Evolutionary conservation across 2,888 invertebrate genomes (phyloP).

Genomic region (Phortica magna): DNA sequence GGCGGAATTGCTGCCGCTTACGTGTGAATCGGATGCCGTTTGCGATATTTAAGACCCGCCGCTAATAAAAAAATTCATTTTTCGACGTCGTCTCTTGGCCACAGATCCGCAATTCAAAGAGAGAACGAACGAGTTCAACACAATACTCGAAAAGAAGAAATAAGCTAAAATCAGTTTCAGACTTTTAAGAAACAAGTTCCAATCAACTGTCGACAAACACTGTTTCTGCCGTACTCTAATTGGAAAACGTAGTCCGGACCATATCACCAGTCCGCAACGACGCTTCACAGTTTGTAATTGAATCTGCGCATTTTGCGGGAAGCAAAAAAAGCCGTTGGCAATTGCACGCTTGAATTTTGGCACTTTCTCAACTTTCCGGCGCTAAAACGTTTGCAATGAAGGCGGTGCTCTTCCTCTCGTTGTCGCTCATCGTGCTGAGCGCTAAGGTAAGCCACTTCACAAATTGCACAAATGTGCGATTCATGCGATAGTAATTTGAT

Average conservation of each 20-base stretch:
- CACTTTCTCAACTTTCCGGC: neutral
- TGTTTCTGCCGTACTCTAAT: neutral
- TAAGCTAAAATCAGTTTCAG: neutral
- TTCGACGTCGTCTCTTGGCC: no score
- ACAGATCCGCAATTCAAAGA: neutral
- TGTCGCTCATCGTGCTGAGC: slow-evolving; percentile 75
- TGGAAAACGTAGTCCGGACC: neutral
- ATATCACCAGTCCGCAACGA: neutral
- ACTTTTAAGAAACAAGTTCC: neutral
- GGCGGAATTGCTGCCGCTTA: no score
- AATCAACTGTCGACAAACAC: neutral
- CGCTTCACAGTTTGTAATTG: slow-evolving; percentile 21
- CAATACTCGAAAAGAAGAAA: neutral
- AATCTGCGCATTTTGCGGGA: slow-evolving; percentile 8
- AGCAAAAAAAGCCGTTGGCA: slow-evolving; percentile 39
- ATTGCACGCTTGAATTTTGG: slow-evolving; percentile 45
- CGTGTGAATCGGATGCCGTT: no score
- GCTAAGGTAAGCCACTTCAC: slow-evolving; percentile 71
- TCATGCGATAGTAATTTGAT: slow-evolving; percentile 54
- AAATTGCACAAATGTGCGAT: neutral
- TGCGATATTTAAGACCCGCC: no score
- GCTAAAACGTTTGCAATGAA: slow-evolving; percentile 66
- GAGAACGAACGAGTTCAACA: neutral
- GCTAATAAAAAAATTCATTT: no score
- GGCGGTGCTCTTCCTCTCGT: slow-evolving; percentile 73